A percentile compares a stretch with the other conserved stretches of the same genome.
phyloP scores from a whole-genome alignment of 2,888 invertebrate species.

The Pristionchus exspectatus region DNA sequence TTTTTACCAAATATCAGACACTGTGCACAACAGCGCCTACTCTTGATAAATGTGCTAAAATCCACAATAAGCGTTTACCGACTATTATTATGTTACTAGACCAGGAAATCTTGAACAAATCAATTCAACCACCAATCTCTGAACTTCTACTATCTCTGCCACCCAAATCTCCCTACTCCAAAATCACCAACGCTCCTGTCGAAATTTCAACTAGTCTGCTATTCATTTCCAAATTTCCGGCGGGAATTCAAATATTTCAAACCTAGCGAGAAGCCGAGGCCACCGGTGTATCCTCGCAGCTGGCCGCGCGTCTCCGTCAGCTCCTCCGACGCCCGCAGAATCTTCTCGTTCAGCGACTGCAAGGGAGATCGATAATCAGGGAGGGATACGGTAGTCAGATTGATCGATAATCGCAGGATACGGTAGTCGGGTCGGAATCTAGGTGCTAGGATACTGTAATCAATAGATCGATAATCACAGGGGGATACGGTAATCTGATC shows the following conservation, averaged over 20 bases:
- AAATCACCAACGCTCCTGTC: background rate
- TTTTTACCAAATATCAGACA: too few species aligned
- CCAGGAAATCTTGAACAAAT: too few species aligned
- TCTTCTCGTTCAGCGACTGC: conserved; percentile 72
- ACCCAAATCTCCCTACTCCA: background rate
- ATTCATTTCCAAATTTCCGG: background rate
- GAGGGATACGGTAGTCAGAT: background rate
- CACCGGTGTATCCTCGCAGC: conserved; percentile 70
- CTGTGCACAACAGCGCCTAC: background rate
- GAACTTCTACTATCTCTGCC: background rate
- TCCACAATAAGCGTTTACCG: background rate
- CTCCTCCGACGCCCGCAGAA: conserved; percentile 71
- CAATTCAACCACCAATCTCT: background rate
- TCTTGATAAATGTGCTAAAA: too few species aligned
- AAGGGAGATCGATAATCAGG: conserved; percentile 25
- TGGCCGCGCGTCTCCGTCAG: conserved; percentile 71
- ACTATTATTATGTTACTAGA: too few species aligned
- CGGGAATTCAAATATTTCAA: conserved; percentile 5
- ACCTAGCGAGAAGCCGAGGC: conserved; percentile 62
- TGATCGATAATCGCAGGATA: background rate
- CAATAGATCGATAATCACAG: background rate
- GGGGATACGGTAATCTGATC: background rate
- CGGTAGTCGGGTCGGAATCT: background rate
- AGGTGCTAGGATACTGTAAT: background rate
- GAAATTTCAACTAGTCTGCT: background rate